Evolutionary conservation across 2,797 vertebrate species (phyloP), one percentile per base, ranked within the genome.

Genomic region (Oryzias sinensis): DNA sequence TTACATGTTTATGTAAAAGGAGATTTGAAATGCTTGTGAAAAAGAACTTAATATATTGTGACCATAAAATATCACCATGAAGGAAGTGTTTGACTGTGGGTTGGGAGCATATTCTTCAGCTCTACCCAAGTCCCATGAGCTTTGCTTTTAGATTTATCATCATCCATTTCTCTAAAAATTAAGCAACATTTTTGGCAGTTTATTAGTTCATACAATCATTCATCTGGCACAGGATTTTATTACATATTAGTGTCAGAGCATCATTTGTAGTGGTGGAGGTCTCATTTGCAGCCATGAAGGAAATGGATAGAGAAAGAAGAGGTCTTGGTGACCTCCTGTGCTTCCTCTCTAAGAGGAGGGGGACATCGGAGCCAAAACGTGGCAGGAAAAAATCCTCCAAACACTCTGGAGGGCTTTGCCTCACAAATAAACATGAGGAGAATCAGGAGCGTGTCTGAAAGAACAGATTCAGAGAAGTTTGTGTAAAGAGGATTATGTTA

Each of bases 291-390:
- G 60, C 62, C 72, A 85, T 79, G 65, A 80, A 83, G 72, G 70
- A 79, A 74, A 61, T 63, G 79, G 73, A 81, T 76, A 88, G 85
- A 82, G 86, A 92, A 90, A 89, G 88, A 85, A 82, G 86, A 89
- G 88, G 84, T 92, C 89, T 89, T 68, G 37, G 81, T 50, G 88
- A 91, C 90, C 88, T 87, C 66, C 68, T 59, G 65, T 5, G 64
- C 78, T 88, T 89, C 87, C 87, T 88, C 74, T 85, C 68, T 66
- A 74, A 77, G 67, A 85, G 72, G 75, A 85, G 73, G 67, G 47
- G 48, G 67, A 79, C 77, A 65, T 71, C 61, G 71, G 49, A 55
- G 72, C 63, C 58, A 56, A 74, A 70, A 47, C 56, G 49, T 15
- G 9, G 33, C 20, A 25, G 42, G 42, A 62, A 75, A 76, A 64